Conservation (phyloP, 2,113 vertebrate genomes). For the Anseranas semipalmata region DNA sequence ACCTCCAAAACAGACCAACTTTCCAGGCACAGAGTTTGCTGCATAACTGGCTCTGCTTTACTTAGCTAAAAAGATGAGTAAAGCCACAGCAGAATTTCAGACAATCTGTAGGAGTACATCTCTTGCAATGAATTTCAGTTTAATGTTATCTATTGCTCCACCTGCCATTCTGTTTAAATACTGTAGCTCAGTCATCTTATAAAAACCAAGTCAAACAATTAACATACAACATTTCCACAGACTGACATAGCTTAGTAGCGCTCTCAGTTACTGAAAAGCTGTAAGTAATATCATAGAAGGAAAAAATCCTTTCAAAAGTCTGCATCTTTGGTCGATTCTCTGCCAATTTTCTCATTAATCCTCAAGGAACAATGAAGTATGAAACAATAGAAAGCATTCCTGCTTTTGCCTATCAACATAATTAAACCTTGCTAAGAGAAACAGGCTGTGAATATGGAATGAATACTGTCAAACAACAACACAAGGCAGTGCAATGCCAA, state of each 20-base stretch:
- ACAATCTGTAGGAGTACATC: not conserved
- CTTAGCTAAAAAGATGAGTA: not conserved
- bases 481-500: not conserved
- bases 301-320: not conserved
- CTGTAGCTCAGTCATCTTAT: not conserved
- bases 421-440: slow-evolving; percentile 31
- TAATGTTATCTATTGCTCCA: not conserved
- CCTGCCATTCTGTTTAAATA: slow-evolving; percentile 15
- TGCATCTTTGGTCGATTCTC: slow-evolving; percentile 7
- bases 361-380: not conserved
- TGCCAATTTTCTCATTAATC: slow-evolving; percentile 15
- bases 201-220: not conserved
- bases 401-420: slow-evolving; percentile 28
- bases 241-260: not conserved
- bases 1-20: not conserved
- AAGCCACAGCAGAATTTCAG: not conserved
- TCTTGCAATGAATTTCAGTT: not conserved
- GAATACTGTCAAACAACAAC: not conserved
- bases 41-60: not conserved
- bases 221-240: not conserved
- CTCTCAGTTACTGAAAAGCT: not conserved
- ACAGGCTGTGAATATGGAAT: not conserved
- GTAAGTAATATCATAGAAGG: not conserved
- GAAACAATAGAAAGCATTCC: not conserved
- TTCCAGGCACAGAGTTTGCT: not conserved